Evolutionary conservation across 2,888 invertebrate species (phyloP).

Genomic region (Idaea straminata): DNA sequence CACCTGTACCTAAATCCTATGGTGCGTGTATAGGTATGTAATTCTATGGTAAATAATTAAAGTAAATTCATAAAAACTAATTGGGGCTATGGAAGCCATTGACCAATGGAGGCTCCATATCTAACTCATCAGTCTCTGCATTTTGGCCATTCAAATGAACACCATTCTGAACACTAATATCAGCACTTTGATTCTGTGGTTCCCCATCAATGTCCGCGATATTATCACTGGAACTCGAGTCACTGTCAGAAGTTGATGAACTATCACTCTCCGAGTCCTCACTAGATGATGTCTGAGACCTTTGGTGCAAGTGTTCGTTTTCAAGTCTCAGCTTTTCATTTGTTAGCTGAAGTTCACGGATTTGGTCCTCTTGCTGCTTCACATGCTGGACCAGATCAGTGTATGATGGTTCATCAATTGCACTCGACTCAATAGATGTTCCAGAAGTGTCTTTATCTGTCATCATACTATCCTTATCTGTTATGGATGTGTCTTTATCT

Average conservation of each 20-base stretch:
- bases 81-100: slow-evolving; percentile 65
- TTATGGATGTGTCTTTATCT: slow-evolving; percentile 45
- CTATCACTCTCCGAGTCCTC: slow-evolving; percentile 83
- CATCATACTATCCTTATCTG: slow-evolving; percentile 58
- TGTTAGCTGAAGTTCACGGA: slow-evolving; percentile 80
- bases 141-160: slow-evolving; percentile 43
- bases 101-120: slow-evolving; percentile 46
- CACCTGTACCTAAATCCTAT: not conserved
- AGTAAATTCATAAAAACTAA: slow-evolving; percentile 28
- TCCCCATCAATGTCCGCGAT: slow-evolving; percentile 38
- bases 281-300: slow-evolving; percentile 62
- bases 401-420: slow-evolving; percentile 52
- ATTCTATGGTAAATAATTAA: slow-evolving; percentile 13
- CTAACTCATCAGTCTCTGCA: slow-evolving; percentile 44
- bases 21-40: slow-evolving; percentile 14
- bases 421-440: slow-evolving; percentile 56
- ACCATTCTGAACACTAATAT: slow-evolving; percentile 35
- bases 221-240: slow-evolving; percentile 60
- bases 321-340: slow-evolving; percentile 83
- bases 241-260: slow-evolving; percentile 73
- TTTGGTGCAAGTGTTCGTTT: slow-evolving; percentile 79
- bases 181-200: slow-evolving; percentile 31
- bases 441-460: slow-evolving; percentile 64
- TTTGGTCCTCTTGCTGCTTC: slow-evolving; percentile 81
- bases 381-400: slow-evolving; percentile 60